Conservation (phyloP, 2,113 vertebrate species). For the Hyaena hyaena region DNA sequence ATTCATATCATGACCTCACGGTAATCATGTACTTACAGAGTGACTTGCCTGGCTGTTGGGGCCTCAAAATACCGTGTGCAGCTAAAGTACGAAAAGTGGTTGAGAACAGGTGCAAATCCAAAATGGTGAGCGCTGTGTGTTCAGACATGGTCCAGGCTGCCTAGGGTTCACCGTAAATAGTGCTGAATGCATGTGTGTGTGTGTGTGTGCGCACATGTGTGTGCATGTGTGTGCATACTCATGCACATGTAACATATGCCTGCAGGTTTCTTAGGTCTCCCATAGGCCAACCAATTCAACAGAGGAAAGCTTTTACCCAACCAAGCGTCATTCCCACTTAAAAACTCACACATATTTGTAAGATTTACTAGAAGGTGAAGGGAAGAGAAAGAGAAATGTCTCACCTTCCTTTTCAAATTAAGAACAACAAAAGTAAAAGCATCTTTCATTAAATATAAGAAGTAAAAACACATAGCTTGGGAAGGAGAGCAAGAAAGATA, state of each 20-base stretch:
- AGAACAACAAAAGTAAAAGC: not conserved
- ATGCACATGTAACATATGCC: not conserved
- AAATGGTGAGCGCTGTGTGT: not conserved
- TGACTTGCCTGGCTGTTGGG: not conserved
- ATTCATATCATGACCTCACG: constrained; percentile 48
- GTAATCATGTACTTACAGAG: constrained; percentile 16
- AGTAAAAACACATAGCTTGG: not conserved
- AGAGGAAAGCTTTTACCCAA: not conserved
- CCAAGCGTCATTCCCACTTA: not conserved
- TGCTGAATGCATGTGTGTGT: not conserved
- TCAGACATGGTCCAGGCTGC: not conserved
- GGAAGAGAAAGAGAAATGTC: not conserved
- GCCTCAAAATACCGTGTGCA: not conserved
- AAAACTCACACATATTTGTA: not conserved
- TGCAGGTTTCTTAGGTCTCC: not conserved
- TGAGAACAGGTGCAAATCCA: not conserved
- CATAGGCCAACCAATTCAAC: not conserved
- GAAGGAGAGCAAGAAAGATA: not conserved
- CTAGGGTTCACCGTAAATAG: not conserved
- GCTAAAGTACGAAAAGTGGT: not conserved
- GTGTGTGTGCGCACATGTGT: too few species aligned
- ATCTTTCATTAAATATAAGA: not conserved
- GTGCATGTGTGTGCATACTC: too few species aligned
- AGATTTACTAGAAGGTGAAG: not conserved
- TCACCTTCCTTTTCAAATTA: not conserved